These are phyloP conservation scores for Plebejus argus DNA, from an alignment of 2,888 invertebrate genomes.

Conservation along the genomic window DNA sequence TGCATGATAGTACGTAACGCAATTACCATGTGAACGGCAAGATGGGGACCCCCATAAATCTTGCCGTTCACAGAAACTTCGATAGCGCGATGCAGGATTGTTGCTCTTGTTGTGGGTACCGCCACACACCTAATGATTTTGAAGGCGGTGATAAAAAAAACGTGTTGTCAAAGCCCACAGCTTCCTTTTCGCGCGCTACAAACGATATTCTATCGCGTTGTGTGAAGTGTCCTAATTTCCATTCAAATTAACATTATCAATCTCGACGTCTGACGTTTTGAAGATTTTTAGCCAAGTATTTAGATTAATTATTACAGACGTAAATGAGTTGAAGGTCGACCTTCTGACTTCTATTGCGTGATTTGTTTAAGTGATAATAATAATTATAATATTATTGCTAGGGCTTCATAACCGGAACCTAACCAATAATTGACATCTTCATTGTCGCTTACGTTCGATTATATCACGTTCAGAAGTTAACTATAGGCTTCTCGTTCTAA, in stretches of 20 bases:
- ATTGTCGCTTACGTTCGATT: not conserved
- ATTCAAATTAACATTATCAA: not conserved
- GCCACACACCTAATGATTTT: too few relatives aligned
- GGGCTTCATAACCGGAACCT: too few relatives aligned
- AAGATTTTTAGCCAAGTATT: not conserved
- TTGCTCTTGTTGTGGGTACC: too few relatives aligned
- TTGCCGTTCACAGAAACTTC: too few relatives aligned
- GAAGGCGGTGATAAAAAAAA: too few relatives aligned
- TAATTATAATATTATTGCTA: not conserved
- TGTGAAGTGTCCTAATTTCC: not conserved
- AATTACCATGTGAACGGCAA: too few relatives aligned
- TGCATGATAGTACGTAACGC: too few relatives aligned
- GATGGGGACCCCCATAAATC: too few relatives aligned
- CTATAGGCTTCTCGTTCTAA: too few relatives aligned
- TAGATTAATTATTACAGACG: not conserved
- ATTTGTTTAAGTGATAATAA: not conserved
- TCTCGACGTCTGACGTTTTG: not conserved
- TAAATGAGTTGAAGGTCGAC: not conserved
- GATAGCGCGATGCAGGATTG: too few relatives aligned
- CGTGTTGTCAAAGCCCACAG: too few relatives aligned
- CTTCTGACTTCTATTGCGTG: not conserved
- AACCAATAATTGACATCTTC: not conserved
- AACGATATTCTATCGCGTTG: not conserved
- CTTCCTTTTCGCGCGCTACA: not conserved
- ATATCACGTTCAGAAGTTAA: too few relatives aligned